These are phyloP conservation scores for Drosophila paulistorum DNA, from an alignment of 1,140 invertebrate species.

Conservation along the genomic window DNA sequence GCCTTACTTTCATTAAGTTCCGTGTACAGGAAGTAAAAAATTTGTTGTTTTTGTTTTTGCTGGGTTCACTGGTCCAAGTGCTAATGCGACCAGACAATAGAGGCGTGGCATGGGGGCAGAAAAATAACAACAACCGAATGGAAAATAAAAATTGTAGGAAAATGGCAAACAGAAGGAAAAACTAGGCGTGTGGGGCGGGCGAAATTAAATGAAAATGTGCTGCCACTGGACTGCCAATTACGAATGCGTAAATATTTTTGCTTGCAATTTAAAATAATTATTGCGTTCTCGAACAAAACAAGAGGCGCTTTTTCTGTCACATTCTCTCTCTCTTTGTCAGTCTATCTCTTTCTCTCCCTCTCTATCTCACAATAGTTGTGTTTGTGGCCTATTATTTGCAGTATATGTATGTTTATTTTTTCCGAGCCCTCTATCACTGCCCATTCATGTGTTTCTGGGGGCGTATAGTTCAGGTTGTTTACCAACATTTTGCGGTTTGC, in stretches of 20 bases:
- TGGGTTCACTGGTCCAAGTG: slow-evolving; percentile 68
- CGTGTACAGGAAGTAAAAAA: slow-evolving; percentile 66
- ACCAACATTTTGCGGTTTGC: slow-evolving; percentile 42
- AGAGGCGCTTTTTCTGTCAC: not conserved
- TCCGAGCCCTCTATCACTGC: slow-evolving; percentile 4
- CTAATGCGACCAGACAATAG: slow-evolving; percentile 75
- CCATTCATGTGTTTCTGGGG: slow-evolving; percentile 3
- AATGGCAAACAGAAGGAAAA: slow-evolving; percentile 5
- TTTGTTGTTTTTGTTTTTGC: slow-evolving; percentile 56
- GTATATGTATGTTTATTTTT: slow-evolving; percentile 29
- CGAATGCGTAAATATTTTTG: slow-evolving; percentile 60
- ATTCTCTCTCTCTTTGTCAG: not conserved
- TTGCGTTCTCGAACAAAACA: slow-evolving; percentile 40
- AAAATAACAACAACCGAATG: slow-evolving; percentile 33
- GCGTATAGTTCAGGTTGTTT: slow-evolving; percentile 19
- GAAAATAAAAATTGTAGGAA: slow-evolving; percentile 23
- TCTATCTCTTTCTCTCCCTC: not conserved
- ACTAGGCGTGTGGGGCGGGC: not conserved
- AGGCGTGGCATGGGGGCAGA: slow-evolving; percentile 34
- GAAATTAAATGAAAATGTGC: slow-evolving; percentile 61
- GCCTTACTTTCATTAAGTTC: slow-evolving; percentile 64
- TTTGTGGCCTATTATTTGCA: slow-evolving; percentile 19
- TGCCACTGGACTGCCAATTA: slow-evolving; percentile 62
- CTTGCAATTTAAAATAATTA: slow-evolving; percentile 72
- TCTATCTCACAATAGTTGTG: not conserved